phyloP scores from a whole-genome alignment of 2,113 vertebrate genomes.

The Hemiscyllium ocellatum region DNA sequence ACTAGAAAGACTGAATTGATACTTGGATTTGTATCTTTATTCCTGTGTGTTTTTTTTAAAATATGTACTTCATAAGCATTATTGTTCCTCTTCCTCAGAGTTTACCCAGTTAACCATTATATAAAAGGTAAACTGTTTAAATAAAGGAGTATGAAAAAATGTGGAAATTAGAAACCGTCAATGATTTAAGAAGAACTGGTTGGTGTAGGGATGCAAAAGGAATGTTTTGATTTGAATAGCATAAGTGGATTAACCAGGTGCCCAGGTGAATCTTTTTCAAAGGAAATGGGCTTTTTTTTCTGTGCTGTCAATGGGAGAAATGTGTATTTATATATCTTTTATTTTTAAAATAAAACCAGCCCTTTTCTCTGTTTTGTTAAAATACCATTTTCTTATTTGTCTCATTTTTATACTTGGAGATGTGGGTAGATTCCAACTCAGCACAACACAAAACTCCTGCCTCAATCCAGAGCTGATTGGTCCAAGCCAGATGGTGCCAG shows the following conservation, averaged over 20 bases:
- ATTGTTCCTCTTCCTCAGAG: not conserved
- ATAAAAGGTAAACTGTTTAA: not conserved
- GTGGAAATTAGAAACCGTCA: not conserved
- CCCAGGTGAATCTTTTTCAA: constrained; percentile 1
- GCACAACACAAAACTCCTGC: not conserved
- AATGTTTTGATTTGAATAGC: not conserved
- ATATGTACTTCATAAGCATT: not conserved
- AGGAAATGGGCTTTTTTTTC: not conserved
- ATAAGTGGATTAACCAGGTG: not conserved
- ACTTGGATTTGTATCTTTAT: not conserved
- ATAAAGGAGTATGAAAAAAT: not conserved
- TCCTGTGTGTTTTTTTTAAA: not conserved
- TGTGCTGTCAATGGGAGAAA: constrained; percentile 10
- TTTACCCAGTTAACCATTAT: not conserved
- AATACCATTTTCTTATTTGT: not conserved
- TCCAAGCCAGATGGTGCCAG: not conserved
- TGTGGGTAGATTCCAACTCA: not conserved
- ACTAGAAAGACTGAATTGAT: not conserved
- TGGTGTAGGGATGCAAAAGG: not conserved
- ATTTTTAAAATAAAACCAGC: constrained; percentile 28
- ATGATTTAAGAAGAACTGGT: not conserved
- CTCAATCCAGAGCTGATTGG: not conserved
- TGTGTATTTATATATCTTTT: constrained; percentile 36
- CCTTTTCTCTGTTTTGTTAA: not conserved
- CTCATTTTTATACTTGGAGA: not conserved